phyloP scores from a whole-genome alignment of 2,888 invertebrate species.

The Lamproptera curius region DNA sequence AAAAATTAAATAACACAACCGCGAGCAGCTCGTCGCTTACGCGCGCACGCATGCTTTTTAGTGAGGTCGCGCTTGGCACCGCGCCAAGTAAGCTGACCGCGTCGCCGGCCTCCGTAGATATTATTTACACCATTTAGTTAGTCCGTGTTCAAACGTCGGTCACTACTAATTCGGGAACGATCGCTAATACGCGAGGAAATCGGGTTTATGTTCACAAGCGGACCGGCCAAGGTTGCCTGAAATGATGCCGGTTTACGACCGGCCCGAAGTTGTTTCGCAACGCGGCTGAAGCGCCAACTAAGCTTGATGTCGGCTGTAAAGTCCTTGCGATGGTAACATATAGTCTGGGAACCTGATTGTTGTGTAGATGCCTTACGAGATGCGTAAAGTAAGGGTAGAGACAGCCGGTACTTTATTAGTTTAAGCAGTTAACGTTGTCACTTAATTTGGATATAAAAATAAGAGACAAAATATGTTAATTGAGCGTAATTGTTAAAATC shows the following conservation, averaged over 20 bases:
- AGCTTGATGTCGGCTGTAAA: constrained; percentile 5
- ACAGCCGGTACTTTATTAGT: no score
- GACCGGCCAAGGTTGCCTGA: constrained; percentile 11
- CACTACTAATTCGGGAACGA: constrained; percentile 29
- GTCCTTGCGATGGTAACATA: no score
- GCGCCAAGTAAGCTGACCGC: constrained; percentile 29
- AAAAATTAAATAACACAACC: no score
- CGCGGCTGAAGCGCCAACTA: constrained; percentile 11
- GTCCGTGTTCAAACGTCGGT: constrained; percentile 28
- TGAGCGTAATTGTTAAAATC: no score
- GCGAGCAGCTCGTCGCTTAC: constrained; percentile 19
- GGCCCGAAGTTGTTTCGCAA: constrained; percentile 3
- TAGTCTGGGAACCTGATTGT: no score
- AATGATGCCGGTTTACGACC: constrained; percentile 7
- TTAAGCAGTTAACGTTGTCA: no score
- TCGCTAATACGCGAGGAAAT: constrained; percentile 9
- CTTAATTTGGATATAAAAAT: no score
- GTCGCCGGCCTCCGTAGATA: constrained; percentile 27
- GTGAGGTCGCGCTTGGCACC: constrained; percentile 30
- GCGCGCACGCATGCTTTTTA: neutral
- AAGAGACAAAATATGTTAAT: no score
- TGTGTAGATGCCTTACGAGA: no score
- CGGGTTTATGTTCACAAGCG: constrained; percentile 14
- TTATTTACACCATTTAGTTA: constrained; percentile 32
- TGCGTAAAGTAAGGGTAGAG: no score